phyloP scores from a whole-genome alignment of 2,888 invertebrate species.

The Fragum fragum region DNA sequence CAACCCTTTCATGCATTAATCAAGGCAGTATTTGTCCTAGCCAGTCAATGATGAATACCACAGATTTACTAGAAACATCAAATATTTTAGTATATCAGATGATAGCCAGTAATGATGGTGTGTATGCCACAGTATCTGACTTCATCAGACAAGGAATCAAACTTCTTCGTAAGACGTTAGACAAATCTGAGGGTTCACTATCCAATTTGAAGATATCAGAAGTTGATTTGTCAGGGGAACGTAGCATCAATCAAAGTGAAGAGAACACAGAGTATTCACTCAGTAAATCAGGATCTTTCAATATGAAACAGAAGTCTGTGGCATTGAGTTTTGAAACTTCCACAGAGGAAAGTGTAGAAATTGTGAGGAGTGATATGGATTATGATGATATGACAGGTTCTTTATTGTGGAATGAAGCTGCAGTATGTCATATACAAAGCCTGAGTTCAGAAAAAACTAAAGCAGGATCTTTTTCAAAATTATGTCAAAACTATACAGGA shows the following conservation, averaged over 20 bases:
- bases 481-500: too few relatives aligned
- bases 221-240: background rate
- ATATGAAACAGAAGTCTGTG: constrained; percentile 45
- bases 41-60: background rate
- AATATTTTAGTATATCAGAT: constrained; percentile 62
- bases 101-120: constrained; percentile 43
- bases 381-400: background rate
- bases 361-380: background rate
- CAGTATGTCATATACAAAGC: too few relatives aligned
- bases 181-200: too few relatives aligned
- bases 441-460: too few relatives aligned
- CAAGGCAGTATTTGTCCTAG: background rate
- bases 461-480: too few relatives aligned
- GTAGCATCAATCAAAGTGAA: background rate
- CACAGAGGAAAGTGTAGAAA: background rate
- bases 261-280: background rate
- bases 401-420: background rate
- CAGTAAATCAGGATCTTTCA: constrained; percentile 11
- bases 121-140: constrained; percentile 60
- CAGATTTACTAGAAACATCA: constrained; percentile 28
- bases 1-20: constrained; percentile 1
- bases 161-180: constrained; percentile 4
- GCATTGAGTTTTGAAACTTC: constrained; percentile 45
- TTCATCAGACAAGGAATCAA: constrained; percentile 53
- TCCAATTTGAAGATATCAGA: background rate